These are phyloP conservation scores for Alca torda DNA, from an alignment of 2,797 vertebrate genomes.

Conservation along the genomic window DNA sequence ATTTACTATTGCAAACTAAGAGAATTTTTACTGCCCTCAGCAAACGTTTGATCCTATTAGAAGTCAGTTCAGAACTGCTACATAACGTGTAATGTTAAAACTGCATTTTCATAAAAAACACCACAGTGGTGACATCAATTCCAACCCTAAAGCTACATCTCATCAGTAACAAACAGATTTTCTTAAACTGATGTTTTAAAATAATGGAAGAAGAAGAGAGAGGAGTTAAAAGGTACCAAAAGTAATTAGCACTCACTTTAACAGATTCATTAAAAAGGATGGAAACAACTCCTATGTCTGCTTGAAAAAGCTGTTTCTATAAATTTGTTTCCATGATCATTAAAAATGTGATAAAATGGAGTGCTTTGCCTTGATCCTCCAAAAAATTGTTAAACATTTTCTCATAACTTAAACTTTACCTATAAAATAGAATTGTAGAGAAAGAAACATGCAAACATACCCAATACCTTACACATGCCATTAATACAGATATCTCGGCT, in stretches of 20 bases:
- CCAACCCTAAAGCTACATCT: not conserved
- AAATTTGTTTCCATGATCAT: not conserved
- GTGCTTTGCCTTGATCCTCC: not conserved
- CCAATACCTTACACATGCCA: conserved; percentile 99
- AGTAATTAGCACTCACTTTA: not conserved
- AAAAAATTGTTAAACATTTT: not conserved
- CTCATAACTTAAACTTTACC: not conserved
- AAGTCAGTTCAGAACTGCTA: not conserved
- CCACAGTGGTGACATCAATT: not conserved
- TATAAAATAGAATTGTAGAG: conserved; percentile 52
- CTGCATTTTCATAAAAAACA: not conserved
- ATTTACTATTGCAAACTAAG: not conserved
- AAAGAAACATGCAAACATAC: conserved; percentile 90
- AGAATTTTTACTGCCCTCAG: not conserved
- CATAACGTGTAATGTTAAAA: not conserved
- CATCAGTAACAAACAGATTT: not conserved
- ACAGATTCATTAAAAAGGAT: not conserved
- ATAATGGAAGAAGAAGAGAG: not conserved
- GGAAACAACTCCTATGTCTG: not conserved
- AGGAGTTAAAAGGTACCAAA: not conserved
- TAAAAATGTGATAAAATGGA: not conserved
- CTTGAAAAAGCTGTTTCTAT: not conserved
- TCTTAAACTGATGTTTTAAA: not conserved
- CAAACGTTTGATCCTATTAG: not conserved
- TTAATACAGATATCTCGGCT: conserved; percentile 94